Conservation (phyloP, 2,797 vertebrate species). For the Catharus ustulatus region DNA sequence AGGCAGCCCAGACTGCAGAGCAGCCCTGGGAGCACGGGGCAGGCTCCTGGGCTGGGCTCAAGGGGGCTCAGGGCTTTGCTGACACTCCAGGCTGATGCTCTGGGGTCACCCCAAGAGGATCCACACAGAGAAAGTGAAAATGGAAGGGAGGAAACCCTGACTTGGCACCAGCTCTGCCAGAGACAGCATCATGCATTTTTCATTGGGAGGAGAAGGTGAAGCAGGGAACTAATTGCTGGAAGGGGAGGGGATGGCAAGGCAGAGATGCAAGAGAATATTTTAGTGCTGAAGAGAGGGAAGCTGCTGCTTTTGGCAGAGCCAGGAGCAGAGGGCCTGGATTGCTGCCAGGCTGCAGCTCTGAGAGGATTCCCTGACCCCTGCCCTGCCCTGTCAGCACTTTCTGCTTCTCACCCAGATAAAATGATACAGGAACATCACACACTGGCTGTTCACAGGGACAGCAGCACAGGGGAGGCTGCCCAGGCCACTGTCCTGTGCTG, state of each 20-base stretch:
- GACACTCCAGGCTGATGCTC: background rate
- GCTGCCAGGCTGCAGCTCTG: background rate
- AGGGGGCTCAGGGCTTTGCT: background rate
- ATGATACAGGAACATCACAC: no score
- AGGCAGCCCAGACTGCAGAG: background rate
- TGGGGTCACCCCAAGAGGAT: background rate
- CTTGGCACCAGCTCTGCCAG: background rate
- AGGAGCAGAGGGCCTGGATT: background rate
- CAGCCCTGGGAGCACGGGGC: background rate
- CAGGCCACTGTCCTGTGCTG: background rate
- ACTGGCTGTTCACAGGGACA: background rate
- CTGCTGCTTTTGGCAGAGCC: background rate
- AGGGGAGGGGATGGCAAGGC: background rate
- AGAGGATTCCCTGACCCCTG: background rate
- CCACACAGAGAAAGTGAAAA: background rate
- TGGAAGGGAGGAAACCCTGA: background rate
- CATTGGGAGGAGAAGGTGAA: background rate
- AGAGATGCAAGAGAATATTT: conserved; percentile 12
- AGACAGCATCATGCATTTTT: conserved; percentile 8
- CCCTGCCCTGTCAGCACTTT: background rate
- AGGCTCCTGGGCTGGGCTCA: background rate
- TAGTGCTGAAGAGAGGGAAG: background rate
- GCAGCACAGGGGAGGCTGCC: background rate
- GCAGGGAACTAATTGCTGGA: background rate
- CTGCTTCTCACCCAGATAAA: background rate